Evolutionary conservation across 2,888 invertebrate species (phyloP), one percentile per base, ranked within the genome.

Genomic region (Syrista parreyssii): DNA sequence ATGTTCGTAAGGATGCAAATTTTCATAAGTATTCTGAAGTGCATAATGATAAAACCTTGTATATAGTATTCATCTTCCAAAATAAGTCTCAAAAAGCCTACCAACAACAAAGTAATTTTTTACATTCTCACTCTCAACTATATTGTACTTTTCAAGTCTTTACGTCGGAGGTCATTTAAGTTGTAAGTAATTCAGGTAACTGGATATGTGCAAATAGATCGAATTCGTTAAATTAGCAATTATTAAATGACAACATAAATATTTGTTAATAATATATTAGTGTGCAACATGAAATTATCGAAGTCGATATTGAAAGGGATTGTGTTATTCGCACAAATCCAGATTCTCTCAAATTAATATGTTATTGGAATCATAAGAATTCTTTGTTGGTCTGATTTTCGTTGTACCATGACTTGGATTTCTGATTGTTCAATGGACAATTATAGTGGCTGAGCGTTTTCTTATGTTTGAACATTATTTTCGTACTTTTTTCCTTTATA

Each of bases 41-140:
- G 55, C 23, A 55, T 55, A 9, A 55, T 23, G 9, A 23, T 23
- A 55, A 55, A 9, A 9, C 9, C 9, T 55, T 23, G 9, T 55
- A 55, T 55, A 55, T 9, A 55, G 55, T 23, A 55, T 55, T 55
- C 9, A 55, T 55, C 9, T 55, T 55, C 23, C 55, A 55, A 55
- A 55, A 55, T 55, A 55, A 55, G 23, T 55, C 0, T 2, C 9
- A 40, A 23, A 40, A 40, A 23, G 23, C 6, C 23, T 2, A 55
- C 55, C 23, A 23, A 55, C 55, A 83, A 74, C 77, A 76, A 79
- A 36, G 68, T 81, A 81, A 76, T 79, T 80, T 82, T 75, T 73
- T 80, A 75, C 79, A 76, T 36, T 36, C 11, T 23, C 35, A 77
- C 30, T 33, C 31, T 73, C 31, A 71, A 31, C 1, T 71, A 31